Base-by-base conservation (phyloP, 2,113 vertebrate genomes). In the Haliaeetus leucogaster region DNA sequence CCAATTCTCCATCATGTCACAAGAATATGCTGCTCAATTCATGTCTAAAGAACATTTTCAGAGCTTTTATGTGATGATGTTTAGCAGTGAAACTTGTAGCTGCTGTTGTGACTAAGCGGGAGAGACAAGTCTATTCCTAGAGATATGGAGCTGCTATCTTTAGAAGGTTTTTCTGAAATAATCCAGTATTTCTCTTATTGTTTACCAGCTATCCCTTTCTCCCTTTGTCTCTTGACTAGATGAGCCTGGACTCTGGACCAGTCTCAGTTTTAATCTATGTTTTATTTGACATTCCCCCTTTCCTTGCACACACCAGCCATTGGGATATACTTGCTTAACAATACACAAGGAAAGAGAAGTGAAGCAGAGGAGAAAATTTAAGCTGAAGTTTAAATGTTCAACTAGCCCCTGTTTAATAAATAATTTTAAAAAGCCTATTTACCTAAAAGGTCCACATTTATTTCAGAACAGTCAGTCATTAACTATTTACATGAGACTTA, bases 381-480 rank as follows among this genome's bases (percentile, higher is more conserved):
- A 88, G 23, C 7, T 52, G 38, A 77, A 65, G 27, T 91, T 94
- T 43, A 88, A 73, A 72, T 80, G 40, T 62, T 87, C 76, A 81
- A 8, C 38, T 81, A 81, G 18, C 6, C 2, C 6, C 25, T 72
- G 13, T 68, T 80, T 70, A 70, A 89, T 34, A 29, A 59, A 48
- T 32, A 40, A 77, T 76, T 47, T 21, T 1, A 21, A 23, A 45
- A 16, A 11, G 1, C 4, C 16, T 66, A 15, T 86, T 93, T 80
- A 70, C 42, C 40, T 58, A 63, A 86, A 86, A 74, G 40, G 9
- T 36, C 32, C 48, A 70, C 18, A 58, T 70, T n/a, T 94, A 36
- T 79, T 94, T 96, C 70, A 93, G 76, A 88, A 38, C 50, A 95
- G 86, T 61, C 86, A 86, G 50, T 93, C 88, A 94, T 89, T 73